These are phyloP conservation scores for Noctua janthe DNA, from an alignment of 2,888 invertebrate genomes.

Conservation along the genomic window DNA sequence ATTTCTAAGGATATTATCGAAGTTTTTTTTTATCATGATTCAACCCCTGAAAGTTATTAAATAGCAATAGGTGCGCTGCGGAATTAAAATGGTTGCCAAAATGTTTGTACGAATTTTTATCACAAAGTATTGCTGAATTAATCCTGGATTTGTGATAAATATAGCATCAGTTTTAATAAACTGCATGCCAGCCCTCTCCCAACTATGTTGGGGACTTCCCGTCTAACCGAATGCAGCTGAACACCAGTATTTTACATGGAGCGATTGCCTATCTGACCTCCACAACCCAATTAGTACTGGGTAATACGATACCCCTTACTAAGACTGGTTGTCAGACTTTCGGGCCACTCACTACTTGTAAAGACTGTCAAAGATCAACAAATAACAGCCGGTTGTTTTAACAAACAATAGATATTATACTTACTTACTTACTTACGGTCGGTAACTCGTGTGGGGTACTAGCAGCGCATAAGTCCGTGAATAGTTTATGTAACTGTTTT, in stretches of 20 bases:
- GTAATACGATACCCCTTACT: too few relatives aligned
- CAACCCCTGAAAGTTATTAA: constrained; percentile 12
- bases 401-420: constrained; percentile 20
- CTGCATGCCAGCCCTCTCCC: too few relatives aligned
- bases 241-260: too few relatives aligned
- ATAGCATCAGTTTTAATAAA: constrained; percentile 6
- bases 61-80: constrained; percentile 6
- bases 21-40: constrained; percentile 27
- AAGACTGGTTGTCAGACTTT: too few relatives aligned
- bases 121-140: constrained; percentile 15
- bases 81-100: constrained; percentile 34
- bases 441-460: neutral
- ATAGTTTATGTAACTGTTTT: neutral
- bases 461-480: neutral
- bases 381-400: neutral
- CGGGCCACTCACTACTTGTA: too few relatives aligned
- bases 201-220: too few relatives aligned
- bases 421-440: too few relatives aligned
- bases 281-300: too few relatives aligned
- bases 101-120: constrained; percentile 12
- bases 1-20: constrained; percentile 6
- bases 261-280: too few relatives aligned
- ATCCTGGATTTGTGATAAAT: constrained; percentile 20
- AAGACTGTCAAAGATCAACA: too few relatives aligned
- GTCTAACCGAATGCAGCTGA: too few relatives aligned